These are phyloP conservation scores for Luperina testacea DNA, from an alignment of 2,888 invertebrate genomes.

Conservation along the genomic window DNA sequence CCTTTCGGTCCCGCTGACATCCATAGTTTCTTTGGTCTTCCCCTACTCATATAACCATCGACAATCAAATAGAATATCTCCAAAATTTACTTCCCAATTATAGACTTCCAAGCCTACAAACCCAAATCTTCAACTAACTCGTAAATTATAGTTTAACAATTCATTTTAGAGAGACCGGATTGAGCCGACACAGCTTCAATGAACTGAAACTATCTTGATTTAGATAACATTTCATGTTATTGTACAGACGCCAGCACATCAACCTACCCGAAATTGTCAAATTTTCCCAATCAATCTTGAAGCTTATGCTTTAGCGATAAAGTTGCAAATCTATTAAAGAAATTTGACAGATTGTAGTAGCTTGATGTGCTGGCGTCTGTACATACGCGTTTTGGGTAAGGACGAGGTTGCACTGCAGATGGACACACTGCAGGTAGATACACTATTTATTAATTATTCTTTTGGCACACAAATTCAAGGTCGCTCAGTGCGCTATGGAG, in stretches of 20 bases:
- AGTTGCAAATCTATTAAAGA: no score
- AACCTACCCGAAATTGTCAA: no score
- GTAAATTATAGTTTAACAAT: constrained; percentile 35
- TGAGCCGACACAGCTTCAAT: constrained; percentile 21
- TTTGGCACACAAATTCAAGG: not conserved
- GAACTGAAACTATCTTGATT: constrained; percentile 50
- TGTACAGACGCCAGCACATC: not conserved
- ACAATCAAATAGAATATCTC: no score
- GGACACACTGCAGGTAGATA: not conserved
- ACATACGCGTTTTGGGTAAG: not conserved
- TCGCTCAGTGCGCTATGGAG: not conserved
- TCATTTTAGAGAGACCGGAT: constrained; percentile 12
- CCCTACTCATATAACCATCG: no score
- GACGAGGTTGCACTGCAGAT: not conserved
- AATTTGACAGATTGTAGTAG: no score
- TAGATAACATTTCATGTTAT: constrained; percentile 38
- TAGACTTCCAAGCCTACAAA: not conserved
- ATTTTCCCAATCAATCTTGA: no score
- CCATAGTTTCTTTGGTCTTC: no score
- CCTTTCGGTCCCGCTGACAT: no score
- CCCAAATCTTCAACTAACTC: constrained; percentile 24
- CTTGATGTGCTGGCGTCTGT: no score
- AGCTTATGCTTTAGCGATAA: no score
- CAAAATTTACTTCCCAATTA: not conserved
- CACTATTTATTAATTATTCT: not conserved